These are phyloP conservation scores for Vesta saturnalis DNA, from an alignment of 2,888 invertebrate species.

Conservation along the genomic window DNA sequence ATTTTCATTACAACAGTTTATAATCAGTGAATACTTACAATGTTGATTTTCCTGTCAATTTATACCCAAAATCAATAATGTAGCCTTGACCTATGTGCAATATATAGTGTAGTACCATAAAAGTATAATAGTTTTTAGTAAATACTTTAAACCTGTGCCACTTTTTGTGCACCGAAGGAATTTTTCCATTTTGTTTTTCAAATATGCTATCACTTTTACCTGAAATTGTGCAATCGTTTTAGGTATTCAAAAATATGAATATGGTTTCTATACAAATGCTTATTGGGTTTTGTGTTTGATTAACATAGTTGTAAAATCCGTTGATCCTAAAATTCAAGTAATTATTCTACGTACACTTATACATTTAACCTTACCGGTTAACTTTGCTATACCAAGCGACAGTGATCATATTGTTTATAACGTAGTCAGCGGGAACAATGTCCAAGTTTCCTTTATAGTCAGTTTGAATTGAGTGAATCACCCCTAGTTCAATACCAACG, in stretches of 20 bases:
- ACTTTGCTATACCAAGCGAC: slow-evolving; percentile 72
- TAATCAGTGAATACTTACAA: too few species aligned
- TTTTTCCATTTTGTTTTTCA: slow-evolving; percentile 63
- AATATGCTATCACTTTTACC: too few species aligned
- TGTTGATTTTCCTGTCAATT: not conserved
- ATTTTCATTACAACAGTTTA: too few species aligned
- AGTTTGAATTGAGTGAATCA: slow-evolving; percentile 69
- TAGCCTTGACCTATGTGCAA: slow-evolving; percentile 72
- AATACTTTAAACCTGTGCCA: slow-evolving; percentile 59
- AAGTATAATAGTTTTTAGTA: slow-evolving; percentile 54
- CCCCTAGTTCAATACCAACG: slow-evolving; percentile 63
- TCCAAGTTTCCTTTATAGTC: slow-evolving; percentile 67
- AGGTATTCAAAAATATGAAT: too few species aligned
- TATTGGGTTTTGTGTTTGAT: slow-evolving; percentile 36
- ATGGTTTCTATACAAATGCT: slow-evolving; percentile 25
- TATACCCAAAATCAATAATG: slow-evolving; percentile 64
- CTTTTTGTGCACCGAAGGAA: slow-evolving; percentile 65
- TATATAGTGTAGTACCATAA: slow-evolving; percentile 63
- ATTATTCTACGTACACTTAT: not conserved
- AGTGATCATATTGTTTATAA: slow-evolving; percentile 83
- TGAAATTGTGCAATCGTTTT: too few species aligned
- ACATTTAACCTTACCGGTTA: too few species aligned
- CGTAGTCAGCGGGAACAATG: slow-evolving; percentile 79
- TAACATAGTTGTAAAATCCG: slow-evolving; percentile 30
- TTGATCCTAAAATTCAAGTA: too few species aligned